These are phyloP conservation scores for Podarcis muralis DNA, from an alignment of 2,113 vertebrate species.

Conservation along the genomic window DNA sequence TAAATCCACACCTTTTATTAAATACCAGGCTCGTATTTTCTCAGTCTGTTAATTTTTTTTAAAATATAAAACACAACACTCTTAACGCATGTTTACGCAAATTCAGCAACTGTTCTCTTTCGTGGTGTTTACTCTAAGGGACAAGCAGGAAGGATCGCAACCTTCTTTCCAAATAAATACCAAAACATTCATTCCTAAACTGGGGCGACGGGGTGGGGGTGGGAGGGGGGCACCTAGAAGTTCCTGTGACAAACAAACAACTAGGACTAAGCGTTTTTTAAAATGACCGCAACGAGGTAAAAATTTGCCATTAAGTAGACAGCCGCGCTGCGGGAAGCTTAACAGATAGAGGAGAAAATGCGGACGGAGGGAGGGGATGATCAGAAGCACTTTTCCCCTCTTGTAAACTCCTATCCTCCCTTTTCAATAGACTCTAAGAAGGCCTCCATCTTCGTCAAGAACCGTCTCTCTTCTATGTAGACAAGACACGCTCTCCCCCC, in stretches of 20 bases:
- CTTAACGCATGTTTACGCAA: too few relatives aligned
- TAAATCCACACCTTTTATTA: neutral
- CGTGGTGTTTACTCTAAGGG: neutral
- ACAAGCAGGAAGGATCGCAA: too few relatives aligned
- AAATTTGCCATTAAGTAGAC: conserved; percentile 84
- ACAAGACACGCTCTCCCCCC: neutral
- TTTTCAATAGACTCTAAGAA: conserved; percentile 75
- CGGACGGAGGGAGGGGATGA: conserved; percentile 70
- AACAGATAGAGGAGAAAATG: conserved; percentile 80
- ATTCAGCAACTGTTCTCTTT: neutral
- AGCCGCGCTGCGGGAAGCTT: conserved; percentile 79
- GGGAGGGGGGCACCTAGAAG: neutral
- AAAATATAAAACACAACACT: too few relatives aligned
- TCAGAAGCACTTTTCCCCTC: conserved; percentile 72
- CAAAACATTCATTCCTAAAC: too few relatives aligned
- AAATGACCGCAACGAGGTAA: conserved; percentile 85
- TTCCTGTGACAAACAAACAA: conserved; percentile 75
- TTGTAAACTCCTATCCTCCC: conserved; percentile 64
- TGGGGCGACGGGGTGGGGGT: too few relatives aligned
- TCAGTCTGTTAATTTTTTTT: too few relatives aligned
- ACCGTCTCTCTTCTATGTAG: too few relatives aligned
- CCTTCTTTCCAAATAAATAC: neutral
- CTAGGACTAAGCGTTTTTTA: conserved; percentile 83
- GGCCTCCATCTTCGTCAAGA: too few relatives aligned
- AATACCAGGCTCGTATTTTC: neutral